A percentile compares a stretch with the other conserved stretches of the same genome.
phyloP scores from a whole-genome alignment of 2,113 vertebrate species.

The Ophiodon elongatus region DNA sequence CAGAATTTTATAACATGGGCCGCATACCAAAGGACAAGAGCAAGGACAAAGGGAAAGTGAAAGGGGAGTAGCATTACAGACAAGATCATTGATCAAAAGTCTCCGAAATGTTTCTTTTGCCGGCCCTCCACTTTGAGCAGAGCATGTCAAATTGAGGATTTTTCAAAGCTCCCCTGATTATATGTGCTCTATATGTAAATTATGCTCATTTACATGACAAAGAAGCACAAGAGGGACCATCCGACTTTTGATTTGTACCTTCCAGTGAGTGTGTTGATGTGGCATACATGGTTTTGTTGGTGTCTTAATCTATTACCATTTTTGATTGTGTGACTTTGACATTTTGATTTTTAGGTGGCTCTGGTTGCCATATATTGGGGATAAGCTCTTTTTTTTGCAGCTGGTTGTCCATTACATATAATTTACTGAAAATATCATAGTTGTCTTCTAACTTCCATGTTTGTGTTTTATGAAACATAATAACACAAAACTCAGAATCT shows the following conservation, averaged over 20 bases:
- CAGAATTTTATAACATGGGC: constrained; percentile 88
- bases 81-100: not conserved
- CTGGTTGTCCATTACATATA: not conserved
- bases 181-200: not conserved
- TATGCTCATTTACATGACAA: not conserved
- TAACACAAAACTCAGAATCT: not conserved
- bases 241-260: not conserved
- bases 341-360: not conserved
- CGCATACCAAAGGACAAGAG: constrained; percentile 75
- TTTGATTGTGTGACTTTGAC: not conserved
- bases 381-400: not conserved
- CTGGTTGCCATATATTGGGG: not conserved
- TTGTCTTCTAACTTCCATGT: not conserved
- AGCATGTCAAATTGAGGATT: not conserved
- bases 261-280: not conserved
- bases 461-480: not conserved
- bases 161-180: not conserved
- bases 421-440: not conserved
- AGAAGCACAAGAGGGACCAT: not conserved
- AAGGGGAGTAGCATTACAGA: not conserved
- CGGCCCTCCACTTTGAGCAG: not conserved
- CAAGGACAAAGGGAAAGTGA: constrained; percentile 41
- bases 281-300: not conserved
- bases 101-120: not conserved
- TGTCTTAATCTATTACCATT: not conserved